Conservation (phyloP, 2,113 vertebrate species). For the Alexandromys fortis region DNA sequence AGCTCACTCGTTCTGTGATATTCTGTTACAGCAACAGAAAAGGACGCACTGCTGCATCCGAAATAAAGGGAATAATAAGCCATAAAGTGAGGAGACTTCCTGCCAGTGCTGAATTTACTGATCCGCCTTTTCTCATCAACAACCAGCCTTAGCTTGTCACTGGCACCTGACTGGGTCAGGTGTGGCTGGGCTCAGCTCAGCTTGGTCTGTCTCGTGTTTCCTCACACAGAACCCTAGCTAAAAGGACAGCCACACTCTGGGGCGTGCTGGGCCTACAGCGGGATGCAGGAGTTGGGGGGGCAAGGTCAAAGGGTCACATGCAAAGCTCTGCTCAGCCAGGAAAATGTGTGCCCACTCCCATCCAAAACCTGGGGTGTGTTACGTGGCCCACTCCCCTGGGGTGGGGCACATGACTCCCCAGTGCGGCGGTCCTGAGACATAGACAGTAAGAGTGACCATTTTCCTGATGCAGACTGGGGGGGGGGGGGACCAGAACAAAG, state of each 20-base stretch:
- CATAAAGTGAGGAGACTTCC: neutral
- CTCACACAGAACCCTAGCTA: neutral
- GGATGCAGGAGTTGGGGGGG: neutral
- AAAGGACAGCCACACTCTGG: neutral
- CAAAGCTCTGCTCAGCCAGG: neutral
- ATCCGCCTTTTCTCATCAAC: neutral
- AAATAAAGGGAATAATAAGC: neutral
- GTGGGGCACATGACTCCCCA: fast-evolving
- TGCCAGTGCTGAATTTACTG: too few relatives aligned
- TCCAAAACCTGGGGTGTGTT: too few relatives aligned
- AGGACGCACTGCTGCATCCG: fast-evolving
- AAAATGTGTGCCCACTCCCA: neutral
- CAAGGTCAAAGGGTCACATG: neutral
- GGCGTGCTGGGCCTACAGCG: fast-evolving
- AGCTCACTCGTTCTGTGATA: too few relatives aligned
- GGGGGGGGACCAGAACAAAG: too few relatives aligned
- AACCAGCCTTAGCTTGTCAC: neutral
- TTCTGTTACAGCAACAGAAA: neutral
- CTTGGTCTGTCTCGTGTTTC: neutral
- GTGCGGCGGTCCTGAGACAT: neutral
- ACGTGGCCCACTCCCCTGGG: too few relatives aligned
- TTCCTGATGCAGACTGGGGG: neutral
- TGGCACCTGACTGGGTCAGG: neutral
- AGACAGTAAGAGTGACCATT: fast-evolving
- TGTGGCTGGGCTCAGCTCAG: neutral